These are phyloP conservation scores for Glomeris marginata DNA, from an alignment of 2,888 invertebrate species.

Conservation along the genomic window DNA sequence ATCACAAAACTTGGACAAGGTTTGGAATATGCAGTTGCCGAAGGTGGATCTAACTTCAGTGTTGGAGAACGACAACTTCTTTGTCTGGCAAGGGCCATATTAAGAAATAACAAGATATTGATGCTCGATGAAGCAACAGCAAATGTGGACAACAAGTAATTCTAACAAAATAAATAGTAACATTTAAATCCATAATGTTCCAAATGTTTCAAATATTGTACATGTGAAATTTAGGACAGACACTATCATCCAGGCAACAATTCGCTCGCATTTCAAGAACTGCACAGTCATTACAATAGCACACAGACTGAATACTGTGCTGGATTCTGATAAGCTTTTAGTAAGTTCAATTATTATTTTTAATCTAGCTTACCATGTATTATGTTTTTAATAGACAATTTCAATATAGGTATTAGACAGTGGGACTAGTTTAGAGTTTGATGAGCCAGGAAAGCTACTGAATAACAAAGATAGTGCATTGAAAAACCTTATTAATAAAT, in stretches of 20 bases:
- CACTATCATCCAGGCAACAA: neutral
- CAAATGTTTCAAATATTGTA: neutral
- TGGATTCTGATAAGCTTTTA: no score
- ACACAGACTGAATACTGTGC: no score
- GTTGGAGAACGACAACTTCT: slow-evolving; percentile 14
- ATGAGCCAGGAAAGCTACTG: slow-evolving; percentile 49
- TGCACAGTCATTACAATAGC: no score
- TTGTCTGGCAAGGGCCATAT: slow-evolving; percentile 13
- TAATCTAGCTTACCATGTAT: no score
- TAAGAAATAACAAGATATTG: slow-evolving; percentile 13
- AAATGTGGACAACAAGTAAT: neutral
- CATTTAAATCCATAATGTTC: neutral
- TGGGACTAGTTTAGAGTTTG: slow-evolving; percentile 60
- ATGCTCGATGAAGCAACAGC: slow-evolving; percentile 16
- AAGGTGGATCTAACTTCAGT: slow-evolving; percentile 13
- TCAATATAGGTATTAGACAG: slow-evolving; percentile 47
- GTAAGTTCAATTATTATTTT: no score
- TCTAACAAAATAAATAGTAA: no score
- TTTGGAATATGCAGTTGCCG: slow-evolving; percentile 8
- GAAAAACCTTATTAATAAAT: slow-evolving; percentile 13
- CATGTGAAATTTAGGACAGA: neutral
- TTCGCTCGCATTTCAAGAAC: no score
- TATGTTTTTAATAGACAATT: no score
- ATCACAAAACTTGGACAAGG: slow-evolving; percentile 2
- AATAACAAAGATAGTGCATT: no score